Percentiles rank a stretch among this genome's conserved stretches.
Conservation (phyloP, 2,797 vertebrate genomes). For the Hoplostethus mediterraneus region DNA sequence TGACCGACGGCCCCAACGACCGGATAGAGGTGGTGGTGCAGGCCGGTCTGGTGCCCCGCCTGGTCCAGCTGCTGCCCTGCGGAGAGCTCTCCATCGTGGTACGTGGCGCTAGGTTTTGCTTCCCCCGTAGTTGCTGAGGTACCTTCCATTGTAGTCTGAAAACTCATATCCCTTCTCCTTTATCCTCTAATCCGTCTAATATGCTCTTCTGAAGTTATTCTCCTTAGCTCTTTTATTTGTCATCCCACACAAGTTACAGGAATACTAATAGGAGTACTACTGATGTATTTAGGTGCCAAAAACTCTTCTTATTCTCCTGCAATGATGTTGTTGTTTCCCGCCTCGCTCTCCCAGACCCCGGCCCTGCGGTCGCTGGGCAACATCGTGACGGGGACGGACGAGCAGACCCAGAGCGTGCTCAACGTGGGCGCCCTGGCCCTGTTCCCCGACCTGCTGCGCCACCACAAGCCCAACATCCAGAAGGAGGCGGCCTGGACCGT, state of each 20-base stretch:
- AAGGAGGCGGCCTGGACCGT: slow-evolving; percentile 96
- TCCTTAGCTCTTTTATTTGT: no score
- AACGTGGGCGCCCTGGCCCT: slow-evolving; percentile 88
- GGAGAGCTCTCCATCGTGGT: slow-evolving; percentile 90
- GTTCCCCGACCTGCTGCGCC: slow-evolving; percentile 88
- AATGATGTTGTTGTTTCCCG: no score
- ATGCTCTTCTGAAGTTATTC: no score
- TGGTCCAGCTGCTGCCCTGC: slow-evolving; percentile 88
- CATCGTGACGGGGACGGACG: slow-evolving; percentile 91
- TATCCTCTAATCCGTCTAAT: no score
- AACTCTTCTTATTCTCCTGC: no score
- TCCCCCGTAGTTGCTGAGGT: no score
- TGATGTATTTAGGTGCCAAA: no score
- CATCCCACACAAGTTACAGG: no score
- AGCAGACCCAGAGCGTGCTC: slow-evolving; percentile 86
- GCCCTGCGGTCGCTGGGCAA: slow-evolving; percentile 91
- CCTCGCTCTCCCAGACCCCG: slow-evolving; percentile 82
- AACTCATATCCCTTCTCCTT: no score
- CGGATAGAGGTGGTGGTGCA: slow-evolving; percentile 92
- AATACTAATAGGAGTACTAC: no score
- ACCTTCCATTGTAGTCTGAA: no score
- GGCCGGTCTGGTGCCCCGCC: slow-evolving; percentile 87
- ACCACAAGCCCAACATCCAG: slow-evolving; percentile 91
- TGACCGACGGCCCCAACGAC: slow-evolving; percentile 92
- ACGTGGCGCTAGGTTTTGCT: slow-evolving; percentile 41